These are phyloP conservation scores for Phorcus lineatus DNA, from an alignment of 2,888 invertebrate genomes.

Conservation along the genomic window DNA sequence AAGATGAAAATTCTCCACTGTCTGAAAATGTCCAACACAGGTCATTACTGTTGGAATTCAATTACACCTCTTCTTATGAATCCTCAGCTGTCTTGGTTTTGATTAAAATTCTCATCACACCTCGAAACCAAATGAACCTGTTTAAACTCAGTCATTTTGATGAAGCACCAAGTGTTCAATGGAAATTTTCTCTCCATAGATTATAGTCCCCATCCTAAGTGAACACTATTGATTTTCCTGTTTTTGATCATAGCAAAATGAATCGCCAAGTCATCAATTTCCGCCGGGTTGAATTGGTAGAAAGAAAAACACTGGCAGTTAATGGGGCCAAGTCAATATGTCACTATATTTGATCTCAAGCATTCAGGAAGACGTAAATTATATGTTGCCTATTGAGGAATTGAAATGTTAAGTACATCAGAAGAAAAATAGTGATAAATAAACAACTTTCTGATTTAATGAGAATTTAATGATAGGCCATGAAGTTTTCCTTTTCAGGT, in stretches of 20 bases:
- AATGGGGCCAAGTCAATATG: background rate
- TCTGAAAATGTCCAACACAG: too few relatives aligned
- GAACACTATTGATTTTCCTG: slow-evolving; percentile 4
- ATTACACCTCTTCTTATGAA: too few relatives aligned
- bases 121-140: background rate
- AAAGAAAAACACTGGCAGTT: background rate
- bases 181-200: slow-evolving; percentile 6
- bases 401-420: background rate
- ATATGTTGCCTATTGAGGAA: background rate
- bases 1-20: too few relatives aligned
- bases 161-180: background rate
- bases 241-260: slow-evolving; percentile 3
- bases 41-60: too few relatives aligned
- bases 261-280: slow-evolving; percentile 15
- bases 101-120: background rate
- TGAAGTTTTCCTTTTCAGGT: background rate
- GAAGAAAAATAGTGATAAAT: background rate
- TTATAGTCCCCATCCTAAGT: background rate
- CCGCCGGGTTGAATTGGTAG: background rate
- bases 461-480: background rate
- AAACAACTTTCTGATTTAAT: background rate
- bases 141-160: slow-evolving; percentile 12
- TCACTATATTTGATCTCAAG: background rate
- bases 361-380: background rate
- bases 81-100: too few relatives aligned